These are phyloP conservation scores for Dicranocentrus wangi DNA, from an alignment of 2,888 invertebrate genomes.

Conservation along the genomic window DNA sequence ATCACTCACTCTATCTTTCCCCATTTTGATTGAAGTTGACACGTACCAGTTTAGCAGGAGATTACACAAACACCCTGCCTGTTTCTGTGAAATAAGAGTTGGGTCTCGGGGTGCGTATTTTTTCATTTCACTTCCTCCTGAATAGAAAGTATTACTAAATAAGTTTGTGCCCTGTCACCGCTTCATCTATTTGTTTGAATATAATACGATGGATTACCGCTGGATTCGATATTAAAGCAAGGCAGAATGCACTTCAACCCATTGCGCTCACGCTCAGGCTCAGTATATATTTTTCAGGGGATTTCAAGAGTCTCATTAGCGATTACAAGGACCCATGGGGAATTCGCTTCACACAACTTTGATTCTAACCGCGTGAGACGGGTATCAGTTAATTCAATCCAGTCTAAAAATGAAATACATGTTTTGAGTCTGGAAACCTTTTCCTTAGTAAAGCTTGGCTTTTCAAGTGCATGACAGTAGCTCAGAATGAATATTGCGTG, in stretches of 20 bases:
- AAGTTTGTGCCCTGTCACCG: not conserved
- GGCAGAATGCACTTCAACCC: too few species aligned
- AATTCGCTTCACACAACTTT: not conserved
- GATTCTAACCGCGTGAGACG: too few species aligned
- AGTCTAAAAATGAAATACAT: too few species aligned
- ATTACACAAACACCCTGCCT: not conserved
- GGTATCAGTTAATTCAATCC: too few species aligned
- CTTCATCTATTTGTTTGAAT: constrained; percentile 3
- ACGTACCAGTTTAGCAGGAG: constrained; percentile 31
- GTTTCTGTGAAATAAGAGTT: too few species aligned
- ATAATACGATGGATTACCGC: constrained; percentile 13
- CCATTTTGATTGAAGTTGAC: constrained; percentile 46
- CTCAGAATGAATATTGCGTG: too few species aligned
- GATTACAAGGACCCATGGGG: constrained; percentile 1
- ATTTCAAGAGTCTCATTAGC: constrained; percentile 15
- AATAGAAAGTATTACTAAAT: not conserved
- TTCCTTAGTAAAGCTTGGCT: too few species aligned
- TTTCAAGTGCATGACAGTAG: too few species aligned
- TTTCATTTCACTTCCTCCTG: not conserved
- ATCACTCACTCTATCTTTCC: constrained; percentile 34
- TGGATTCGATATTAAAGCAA: too few species aligned
- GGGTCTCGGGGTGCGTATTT: not conserved
- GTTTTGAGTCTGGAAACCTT: too few species aligned
- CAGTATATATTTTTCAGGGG: not conserved
- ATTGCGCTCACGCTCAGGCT: too few species aligned